Base-by-base conservation (phyloP, 2,888 invertebrate species). In the Augochlorella aurata region DNA sequence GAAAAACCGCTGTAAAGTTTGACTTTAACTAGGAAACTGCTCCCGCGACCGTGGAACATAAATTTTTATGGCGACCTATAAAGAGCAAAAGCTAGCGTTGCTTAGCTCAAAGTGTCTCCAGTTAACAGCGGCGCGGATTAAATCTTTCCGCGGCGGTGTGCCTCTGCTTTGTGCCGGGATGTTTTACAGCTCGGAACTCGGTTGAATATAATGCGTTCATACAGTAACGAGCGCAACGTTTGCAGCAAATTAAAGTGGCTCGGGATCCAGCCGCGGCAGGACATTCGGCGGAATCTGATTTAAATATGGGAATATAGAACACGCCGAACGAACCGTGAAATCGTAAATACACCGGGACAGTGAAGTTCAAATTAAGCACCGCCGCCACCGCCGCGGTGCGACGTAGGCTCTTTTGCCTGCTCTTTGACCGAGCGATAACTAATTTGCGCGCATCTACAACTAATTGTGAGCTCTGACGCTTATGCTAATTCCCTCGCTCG, bases 11-110 rank as follows among this genome's bases (percentile, higher is more conserved):
- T 45, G 74, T 73, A 65, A 70, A 82, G 69, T 71, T 52, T n/a
- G 47, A 74, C 73, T 77, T 66, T 63, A 82, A 74, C 82, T 38
- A 70, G 77, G 49, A 44, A 72, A 54, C 72, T 38, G 58, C 54
- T 38, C 44, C 44, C 18, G 50, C 50, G 24, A 21, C 49, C 50
- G 71, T 14, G 65, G 65, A 18, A 73, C 76, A 69, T 82, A 82
- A 82, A 82, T 82, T 82, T 82, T 82, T 77, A 82, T 71, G 61
- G 38, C 52, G 12, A 38, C 38, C 73, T 54, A 71, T 82, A 82
- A 82, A 82, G 29, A 52, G 49, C 38, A 24, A 52, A 73, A 68
- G 61, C 69, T 50, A 21, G 45, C 50, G 76, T 67, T 71, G 70
- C 72, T 71, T 61, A 54, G 54, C 21, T 72, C 50, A 21, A 70